Conservation (phyloP, 2,888 invertebrate genomes). For the Troides helena region DNA sequence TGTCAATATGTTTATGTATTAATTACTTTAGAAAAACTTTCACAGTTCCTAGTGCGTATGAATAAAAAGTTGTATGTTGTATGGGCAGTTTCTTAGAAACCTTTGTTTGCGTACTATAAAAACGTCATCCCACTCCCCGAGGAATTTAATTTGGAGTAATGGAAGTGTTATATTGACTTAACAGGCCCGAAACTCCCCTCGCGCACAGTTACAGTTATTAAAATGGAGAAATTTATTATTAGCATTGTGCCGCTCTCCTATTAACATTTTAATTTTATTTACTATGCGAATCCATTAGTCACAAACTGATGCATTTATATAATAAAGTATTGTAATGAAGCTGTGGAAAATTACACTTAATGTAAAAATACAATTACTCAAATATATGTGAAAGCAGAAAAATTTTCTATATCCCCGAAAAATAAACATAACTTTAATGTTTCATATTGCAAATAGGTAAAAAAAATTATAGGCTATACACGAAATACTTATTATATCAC, state of each 20-base stretch:
- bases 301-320: constrained; percentile 69
- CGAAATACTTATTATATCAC: too few relatives aligned
- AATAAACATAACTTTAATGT: too few relatives aligned
- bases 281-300: constrained; percentile 79
- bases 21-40: background rate
- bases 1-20: too few relatives aligned
- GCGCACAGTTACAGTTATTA: constrained; percentile 76
- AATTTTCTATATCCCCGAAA: too few relatives aligned
- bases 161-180: constrained; percentile 81
- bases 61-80: background rate
- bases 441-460: too few relatives aligned
- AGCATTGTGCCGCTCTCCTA: constrained; percentile 75
- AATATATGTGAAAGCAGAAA: background rate
- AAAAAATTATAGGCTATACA: too few relatives aligned
- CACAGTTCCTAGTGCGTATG: background rate
- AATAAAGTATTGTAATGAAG: constrained; percentile 52
- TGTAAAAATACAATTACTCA: constrained; percentile 52
- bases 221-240: constrained; percentile 81
- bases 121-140: constrained; percentile 78
- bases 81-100: constrained; percentile 59
- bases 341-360: constrained; percentile 37
- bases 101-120: constrained; percentile 72
- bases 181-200: constrained; percentile 78
- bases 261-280: constrained; percentile 80
- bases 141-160: constrained; percentile 81